These are phyloP conservation scores for Halocynthia aurantium DNA, from an alignment of 23 tunicate species.

Conservation along the genomic window DNA sequence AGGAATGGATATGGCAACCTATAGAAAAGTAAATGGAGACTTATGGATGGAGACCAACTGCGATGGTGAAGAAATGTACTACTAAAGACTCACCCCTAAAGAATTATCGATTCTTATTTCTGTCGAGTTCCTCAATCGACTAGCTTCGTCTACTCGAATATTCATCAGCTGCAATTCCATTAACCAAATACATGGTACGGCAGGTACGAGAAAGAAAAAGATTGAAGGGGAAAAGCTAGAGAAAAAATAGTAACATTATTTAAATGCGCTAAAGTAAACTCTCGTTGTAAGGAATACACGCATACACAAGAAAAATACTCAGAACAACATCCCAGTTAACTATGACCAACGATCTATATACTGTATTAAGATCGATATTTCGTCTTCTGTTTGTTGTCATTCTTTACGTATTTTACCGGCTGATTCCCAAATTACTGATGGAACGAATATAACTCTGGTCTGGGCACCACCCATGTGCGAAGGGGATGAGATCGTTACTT, in stretches of 20 bases:
- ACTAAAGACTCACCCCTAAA: slow-evolving; percentile 24
- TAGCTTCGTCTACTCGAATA: slow-evolving; percentile 6
- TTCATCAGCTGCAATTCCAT: slow-evolving; percentile 54
- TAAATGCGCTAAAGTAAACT: no score
- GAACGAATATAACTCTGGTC: no score
- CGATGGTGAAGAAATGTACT: background rate
- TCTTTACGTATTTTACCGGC: no score
- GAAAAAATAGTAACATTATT: background rate
- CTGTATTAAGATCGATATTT: no score
- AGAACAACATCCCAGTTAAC: no score
- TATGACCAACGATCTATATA: no score
- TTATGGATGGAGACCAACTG: background rate
- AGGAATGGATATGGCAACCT: slow-evolving; percentile 43
- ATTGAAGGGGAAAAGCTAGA: slow-evolving; percentile 85
- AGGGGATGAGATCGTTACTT: no score
- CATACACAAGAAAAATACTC: no score
- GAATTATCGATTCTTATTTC: background rate
- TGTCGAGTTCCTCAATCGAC: slow-evolving; percentile 1
- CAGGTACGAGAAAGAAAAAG: slow-evolving; percentile 57
- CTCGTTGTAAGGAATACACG: no score
- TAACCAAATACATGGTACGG: slow-evolving; percentile 71
- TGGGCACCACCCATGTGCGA: no score
- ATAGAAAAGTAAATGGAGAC: background rate
- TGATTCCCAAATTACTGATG: no score
- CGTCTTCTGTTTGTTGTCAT: no score